Evolutionary conservation across 2,888 invertebrate species (phyloP).

Genomic region (Masnerella sp.): DNA sequence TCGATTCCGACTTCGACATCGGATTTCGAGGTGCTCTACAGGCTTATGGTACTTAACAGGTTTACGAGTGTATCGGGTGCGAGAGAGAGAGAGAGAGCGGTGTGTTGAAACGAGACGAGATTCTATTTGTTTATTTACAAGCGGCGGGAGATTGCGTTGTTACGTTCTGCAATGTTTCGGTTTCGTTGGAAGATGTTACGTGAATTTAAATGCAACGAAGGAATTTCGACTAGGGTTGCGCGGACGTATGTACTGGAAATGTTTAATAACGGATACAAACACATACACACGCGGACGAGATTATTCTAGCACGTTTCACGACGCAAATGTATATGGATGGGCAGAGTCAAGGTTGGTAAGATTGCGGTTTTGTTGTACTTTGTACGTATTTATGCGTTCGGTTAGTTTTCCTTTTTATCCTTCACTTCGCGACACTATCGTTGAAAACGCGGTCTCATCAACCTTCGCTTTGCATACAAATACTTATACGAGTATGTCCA

Average conservation of each 20-base stretch:
- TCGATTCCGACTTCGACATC: slow-evolving; percentile 4
- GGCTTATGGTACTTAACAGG: slow-evolving; percentile 48
- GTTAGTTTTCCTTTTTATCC: slow-evolving; percentile 6
- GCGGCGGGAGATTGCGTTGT: background rate
- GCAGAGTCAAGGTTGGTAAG: slow-evolving; percentile 44
- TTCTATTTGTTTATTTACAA: slow-evolving; percentile 26
- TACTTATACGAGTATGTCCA: slow-evolving; percentile 55
- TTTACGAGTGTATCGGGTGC: slow-evolving; percentile 32
- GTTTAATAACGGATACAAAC: slow-evolving; percentile 42
- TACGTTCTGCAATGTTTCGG: slow-evolving; percentile 7
- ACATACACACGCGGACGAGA: slow-evolving; percentile 31
- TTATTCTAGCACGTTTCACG: slow-evolving; percentile 44
- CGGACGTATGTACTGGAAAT: slow-evolving; percentile 29
- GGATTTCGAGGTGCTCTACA: slow-evolving; percentile 34
- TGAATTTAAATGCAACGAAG: slow-evolving; percentile 54
- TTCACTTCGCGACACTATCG: slow-evolving; percentile 2
- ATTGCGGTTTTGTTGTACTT: slow-evolving; percentile 17
- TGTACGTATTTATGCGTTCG: slow-evolving; percentile 12
- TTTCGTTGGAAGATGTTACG: slow-evolving; percentile 14
- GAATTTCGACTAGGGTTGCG: slow-evolving; percentile 41
- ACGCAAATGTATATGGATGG: slow-evolving; percentile 45
- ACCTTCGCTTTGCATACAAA: slow-evolving; percentile 31
- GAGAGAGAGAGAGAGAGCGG: slow-evolving; percentile 2
- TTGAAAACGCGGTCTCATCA: slow-evolving; percentile 25
- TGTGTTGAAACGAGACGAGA: background rate